Evolutionary conservation across 2,797 vertebrate genomes (phyloP).

Genomic region (Parauchenoglanis punctatus): DNA sequence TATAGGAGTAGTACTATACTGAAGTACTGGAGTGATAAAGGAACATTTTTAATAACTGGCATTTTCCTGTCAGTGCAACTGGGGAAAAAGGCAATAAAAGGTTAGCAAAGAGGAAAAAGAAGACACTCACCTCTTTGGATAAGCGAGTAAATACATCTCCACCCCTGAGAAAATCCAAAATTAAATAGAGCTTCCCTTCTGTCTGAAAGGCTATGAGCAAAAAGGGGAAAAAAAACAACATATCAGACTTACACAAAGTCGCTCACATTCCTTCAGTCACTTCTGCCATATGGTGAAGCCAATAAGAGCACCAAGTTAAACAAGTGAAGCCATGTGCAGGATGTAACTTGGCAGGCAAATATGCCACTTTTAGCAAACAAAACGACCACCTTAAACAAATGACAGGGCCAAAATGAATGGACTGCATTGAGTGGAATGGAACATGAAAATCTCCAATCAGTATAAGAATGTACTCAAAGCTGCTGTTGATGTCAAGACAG

Average conservation of each 20-base stretch:
- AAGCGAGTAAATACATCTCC: constrained; percentile 99
- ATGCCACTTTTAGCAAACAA: constrained; percentile 33
- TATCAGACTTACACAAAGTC: background rate
- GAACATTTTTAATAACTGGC: background rate
- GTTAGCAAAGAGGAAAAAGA: constrained; percentile 47
- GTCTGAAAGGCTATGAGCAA: constrained; percentile 91
- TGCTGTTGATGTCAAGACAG: background rate
- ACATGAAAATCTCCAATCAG: background rate
- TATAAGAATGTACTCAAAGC: background rate
- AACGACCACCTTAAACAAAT: constrained; percentile 23
- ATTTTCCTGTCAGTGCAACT: background rate
- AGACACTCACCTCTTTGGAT: constrained; percentile 96
- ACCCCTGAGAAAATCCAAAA: constrained; percentile 99
- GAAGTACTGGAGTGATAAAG: background rate
- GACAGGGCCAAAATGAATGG: background rate
- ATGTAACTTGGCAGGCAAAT: constrained; percentile 21
- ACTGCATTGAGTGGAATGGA: background rate
- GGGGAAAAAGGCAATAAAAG: background rate
- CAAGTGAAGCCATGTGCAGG: background rate
- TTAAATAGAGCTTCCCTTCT: constrained; percentile 99
- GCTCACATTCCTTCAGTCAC: constrained; percentile 1
- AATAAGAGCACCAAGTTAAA: constrained; percentile 19
- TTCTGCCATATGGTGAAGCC: constrained; percentile 5
- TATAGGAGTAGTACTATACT: background rate
- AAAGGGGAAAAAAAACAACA: constrained; percentile 17